Evolutionary conservation across 2,113 vertebrate species (phyloP).

Genomic region (Geococcyx californianus): DNA sequence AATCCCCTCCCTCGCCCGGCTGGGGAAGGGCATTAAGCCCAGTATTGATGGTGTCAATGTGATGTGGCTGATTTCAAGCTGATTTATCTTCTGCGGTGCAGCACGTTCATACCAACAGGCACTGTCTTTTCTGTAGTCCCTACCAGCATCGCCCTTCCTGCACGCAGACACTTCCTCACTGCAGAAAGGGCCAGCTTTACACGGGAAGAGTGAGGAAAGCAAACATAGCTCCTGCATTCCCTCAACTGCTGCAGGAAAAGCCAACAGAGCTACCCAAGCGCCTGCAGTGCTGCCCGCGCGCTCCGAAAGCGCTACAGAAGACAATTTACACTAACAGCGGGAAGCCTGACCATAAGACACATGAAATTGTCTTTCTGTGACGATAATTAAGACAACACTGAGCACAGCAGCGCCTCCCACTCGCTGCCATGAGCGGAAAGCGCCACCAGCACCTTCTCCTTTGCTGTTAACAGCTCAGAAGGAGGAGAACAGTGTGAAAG

Average conservation of each 20-base stretch:
- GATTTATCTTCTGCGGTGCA: not conserved
- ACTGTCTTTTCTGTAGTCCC: not conserved
- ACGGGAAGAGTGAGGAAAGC: not conserved
- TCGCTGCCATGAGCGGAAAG: not conserved
- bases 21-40: not conserved
- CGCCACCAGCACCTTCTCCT: not conserved
- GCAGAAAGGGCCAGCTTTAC: not conserved
- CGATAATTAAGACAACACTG: not conserved
- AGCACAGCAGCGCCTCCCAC: not conserved
- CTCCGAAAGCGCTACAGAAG: not conserved
- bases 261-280: not conserved
- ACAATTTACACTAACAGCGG: not conserved
- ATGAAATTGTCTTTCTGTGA: not conserved
- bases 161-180: not conserved
- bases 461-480: not conserved
- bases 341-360: not conserved
- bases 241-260: not conserved
- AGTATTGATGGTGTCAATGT: not conserved
- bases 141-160: not conserved
- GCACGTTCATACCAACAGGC: not conserved
- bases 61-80: not conserved
- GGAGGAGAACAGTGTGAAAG: not conserved
- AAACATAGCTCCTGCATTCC: not conserved
- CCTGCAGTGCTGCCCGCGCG: not conserved
- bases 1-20: no score